These are phyloP conservation scores for Falco naumanni DNA, from an alignment of 2,797 vertebrate genomes.

Conservation along the genomic window DNA sequence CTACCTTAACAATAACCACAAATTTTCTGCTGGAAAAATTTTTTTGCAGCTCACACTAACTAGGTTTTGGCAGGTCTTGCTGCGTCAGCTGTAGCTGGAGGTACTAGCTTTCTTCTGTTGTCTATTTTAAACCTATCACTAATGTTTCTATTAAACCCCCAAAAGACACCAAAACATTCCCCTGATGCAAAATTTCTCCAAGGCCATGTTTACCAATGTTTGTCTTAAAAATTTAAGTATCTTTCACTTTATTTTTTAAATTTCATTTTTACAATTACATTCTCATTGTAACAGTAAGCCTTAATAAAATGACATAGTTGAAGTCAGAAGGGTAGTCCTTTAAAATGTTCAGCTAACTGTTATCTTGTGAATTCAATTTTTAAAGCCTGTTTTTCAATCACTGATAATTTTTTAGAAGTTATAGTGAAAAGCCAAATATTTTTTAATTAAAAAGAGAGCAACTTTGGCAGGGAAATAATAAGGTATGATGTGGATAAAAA, in stretches of 20 bases:
- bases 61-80: neutral
- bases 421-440: neutral
- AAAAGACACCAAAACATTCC: neutral
- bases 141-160: neutral
- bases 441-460: neutral
- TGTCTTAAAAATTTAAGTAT: neutral
- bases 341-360: neutral
- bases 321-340: neutral
- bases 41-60: neutral
- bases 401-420: neutral
- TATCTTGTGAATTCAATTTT: neutral
- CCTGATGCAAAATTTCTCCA: neutral
- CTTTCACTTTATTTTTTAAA: neutral
- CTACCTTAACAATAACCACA: neutral
- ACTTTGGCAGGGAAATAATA: neutral
- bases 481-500: neutral
- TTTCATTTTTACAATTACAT: neutral
- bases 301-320: neutral
- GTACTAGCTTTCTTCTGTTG: neutral
- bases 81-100: neutral
- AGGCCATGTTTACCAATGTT: neutral
- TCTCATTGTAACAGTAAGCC: neutral
- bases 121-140: neutral
- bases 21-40: neutral
- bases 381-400: neutral